Evolutionary conservation across 2,888 invertebrate species (phyloP).

Genomic region (Hyposoter dolosus): DNA sequence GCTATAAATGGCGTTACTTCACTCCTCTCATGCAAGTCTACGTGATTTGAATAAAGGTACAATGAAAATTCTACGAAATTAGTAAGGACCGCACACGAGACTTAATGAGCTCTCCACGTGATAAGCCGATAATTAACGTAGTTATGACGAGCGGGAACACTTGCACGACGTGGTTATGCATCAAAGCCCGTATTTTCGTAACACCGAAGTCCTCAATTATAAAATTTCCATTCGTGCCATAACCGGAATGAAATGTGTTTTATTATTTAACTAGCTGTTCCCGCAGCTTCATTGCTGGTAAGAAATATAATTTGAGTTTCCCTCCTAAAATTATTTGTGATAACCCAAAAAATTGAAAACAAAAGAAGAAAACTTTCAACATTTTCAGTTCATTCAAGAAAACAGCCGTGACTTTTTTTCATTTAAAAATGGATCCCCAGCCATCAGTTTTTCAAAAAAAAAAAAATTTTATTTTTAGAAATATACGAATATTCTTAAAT

Average conservation of each 20-base stretch:
- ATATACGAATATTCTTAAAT: neutral
- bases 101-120: conserved; percentile 51
- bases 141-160: conserved; percentile 15
- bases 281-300: too few relatives aligned
- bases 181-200: conserved; percentile 38
- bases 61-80: conserved; percentile 48
- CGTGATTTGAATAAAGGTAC: conserved; percentile 52
- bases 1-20: conserved; percentile 41
- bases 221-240: conserved; percentile 17
- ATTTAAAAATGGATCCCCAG: too few relatives aligned
- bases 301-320: too few relatives aligned
- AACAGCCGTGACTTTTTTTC: too few relatives aligned
- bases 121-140: conserved; percentile 44
- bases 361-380: too few relatives aligned
- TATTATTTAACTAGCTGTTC: conserved; percentile 8
- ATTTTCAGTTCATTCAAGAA: too few relatives aligned
- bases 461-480: too few relatives aligned
- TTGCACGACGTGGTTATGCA: conserved; percentile 6
- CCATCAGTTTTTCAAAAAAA: too few relatives aligned
- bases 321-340: too few relatives aligned
- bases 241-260: neutral
- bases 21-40: conserved; percentile 25
- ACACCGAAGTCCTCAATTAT: conserved; percentile 3
- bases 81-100: conserved; percentile 35
- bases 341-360: too few relatives aligned